Conservation (phyloP, 2,113 vertebrate genomes). For the Poeciliopsis prolifica region DNA sequence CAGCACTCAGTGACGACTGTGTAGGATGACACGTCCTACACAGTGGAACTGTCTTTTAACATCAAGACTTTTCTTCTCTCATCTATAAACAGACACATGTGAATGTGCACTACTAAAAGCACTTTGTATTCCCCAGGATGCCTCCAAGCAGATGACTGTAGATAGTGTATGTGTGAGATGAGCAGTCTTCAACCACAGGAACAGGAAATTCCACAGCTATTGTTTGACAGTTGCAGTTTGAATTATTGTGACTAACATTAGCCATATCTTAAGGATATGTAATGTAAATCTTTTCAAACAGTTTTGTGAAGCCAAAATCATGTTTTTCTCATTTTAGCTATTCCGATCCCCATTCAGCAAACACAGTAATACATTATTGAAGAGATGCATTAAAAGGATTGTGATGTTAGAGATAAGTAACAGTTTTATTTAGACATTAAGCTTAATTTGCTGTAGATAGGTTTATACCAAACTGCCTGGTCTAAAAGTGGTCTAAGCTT, state of each 20-base stretch:
- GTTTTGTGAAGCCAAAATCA: background rate
- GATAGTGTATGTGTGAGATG: background rate
- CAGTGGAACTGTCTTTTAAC: background rate
- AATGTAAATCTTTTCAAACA: background rate
- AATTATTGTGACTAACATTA: background rate
- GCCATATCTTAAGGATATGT: background rate
- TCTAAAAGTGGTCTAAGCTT: too few species aligned
- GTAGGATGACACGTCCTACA: constrained; percentile 38
- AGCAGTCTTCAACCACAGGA: background rate
- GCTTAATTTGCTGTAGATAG: too few species aligned
- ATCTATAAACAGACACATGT: constrained; percentile 10
- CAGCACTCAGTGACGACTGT: constrained; percentile 17
- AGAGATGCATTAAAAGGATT: too few species aligned
- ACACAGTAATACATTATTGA: too few species aligned
- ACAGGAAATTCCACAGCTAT: background rate
- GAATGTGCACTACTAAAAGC: constrained; percentile 13
- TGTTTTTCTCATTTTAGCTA: too few species aligned
- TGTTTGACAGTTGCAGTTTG: background rate
- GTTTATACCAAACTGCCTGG: too few species aligned
- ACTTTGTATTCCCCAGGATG: constrained; percentile 2
- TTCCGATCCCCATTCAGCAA: too few species aligned
- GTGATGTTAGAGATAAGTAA: too few species aligned
- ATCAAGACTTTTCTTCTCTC: constrained; percentile 21
- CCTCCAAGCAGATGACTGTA: background rate
- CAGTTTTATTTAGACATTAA: too few species aligned